These are phyloP conservation scores for Chrysochloris asiatica DNA, from an alignment of 2,113 vertebrate species.

Conservation along the genomic window DNA sequence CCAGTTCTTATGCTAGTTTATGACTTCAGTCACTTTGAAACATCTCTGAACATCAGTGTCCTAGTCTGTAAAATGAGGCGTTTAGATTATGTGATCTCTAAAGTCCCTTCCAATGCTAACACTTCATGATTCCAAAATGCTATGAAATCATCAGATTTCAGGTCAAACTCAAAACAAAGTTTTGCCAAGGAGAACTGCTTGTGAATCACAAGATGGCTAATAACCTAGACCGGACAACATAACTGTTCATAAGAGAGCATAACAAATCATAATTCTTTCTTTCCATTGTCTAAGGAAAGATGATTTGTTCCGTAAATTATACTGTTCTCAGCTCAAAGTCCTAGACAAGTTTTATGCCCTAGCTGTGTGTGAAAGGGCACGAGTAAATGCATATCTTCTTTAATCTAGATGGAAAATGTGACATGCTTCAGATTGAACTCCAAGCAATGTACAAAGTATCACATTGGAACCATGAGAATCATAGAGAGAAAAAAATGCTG, in stretches of 20 bases:
- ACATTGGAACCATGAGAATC: conserved; percentile 56
- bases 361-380: background rate
- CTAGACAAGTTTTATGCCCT: background rate
- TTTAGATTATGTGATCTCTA: conserved; percentile 27
- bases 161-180: background rate
- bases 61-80: conserved; percentile 34
- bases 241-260: conserved; percentile 49
- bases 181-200: conserved; percentile 38
- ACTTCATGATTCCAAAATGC: conserved; percentile 66
- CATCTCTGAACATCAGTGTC: background rate
- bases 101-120: conserved; percentile 53
- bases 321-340: conserved; percentile 5
- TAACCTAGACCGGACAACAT: conserved; percentile 37
- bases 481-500: conserved; percentile 35
- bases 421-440: conserved; percentile 37
- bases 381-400: background rate
- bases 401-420: conserved; percentile 35
- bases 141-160: conserved; percentile 55
- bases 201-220: conserved; percentile 41
- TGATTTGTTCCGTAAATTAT: conserved; percentile 45
- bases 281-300: conserved; percentile 41
- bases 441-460: conserved; percentile 20
- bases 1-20: background rate
- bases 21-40: conserved; percentile 41
- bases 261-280: conserved; percentile 56